A percentile compares a stretch with the other conserved stretches of the same genome.
Evolutionary conservation across 2,888 invertebrate genomes (phyloP).

Genomic region (Cancer borealis): DNA sequence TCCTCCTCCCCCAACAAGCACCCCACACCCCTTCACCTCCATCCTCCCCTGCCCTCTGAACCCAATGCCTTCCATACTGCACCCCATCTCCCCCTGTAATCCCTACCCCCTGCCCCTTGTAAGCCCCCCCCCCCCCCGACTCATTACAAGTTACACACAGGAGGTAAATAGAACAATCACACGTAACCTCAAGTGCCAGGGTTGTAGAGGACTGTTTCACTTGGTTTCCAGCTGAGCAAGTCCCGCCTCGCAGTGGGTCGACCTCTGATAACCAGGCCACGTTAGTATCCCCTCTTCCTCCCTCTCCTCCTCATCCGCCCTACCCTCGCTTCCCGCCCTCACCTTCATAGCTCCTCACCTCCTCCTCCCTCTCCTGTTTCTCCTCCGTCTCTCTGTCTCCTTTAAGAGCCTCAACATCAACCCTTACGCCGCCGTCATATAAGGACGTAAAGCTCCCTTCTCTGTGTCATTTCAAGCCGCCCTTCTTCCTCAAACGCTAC

Average conservation of each 20-base stretch:
- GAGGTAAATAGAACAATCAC: not conserved
- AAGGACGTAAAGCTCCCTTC: not conserved
- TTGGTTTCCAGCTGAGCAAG: slow-evolving; percentile 33
- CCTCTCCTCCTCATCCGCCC: not conserved
- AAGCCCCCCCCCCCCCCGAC: not conserved
- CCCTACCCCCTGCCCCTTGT: no score
- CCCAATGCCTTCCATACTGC: not conserved
- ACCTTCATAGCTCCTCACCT: not conserved
- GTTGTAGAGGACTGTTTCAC: not conserved
- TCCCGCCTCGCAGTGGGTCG: slow-evolving; percentile 14
- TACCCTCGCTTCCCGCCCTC: not conserved
- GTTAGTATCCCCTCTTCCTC: not conserved
- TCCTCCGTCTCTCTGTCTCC: slow-evolving; percentile 2
- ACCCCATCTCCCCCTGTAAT: not conserved
- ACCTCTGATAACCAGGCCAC: slow-evolving; percentile 23
- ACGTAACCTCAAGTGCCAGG: not conserved
- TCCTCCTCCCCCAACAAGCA: not conserved
- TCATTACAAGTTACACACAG: slow-evolving; percentile 41
- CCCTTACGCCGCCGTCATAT: slow-evolving; percentile 29
- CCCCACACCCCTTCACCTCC: not conserved
- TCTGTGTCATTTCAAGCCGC: not conserved
- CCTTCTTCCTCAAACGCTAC: not conserved
- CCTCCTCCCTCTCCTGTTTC: not conserved
- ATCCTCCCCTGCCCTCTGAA: not conserved
- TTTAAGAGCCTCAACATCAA: slow-evolving; percentile 11